Evolutionary conservation across 2,888 invertebrate species (phyloP).

Genomic region (Agriopis aurantiaria): DNA sequence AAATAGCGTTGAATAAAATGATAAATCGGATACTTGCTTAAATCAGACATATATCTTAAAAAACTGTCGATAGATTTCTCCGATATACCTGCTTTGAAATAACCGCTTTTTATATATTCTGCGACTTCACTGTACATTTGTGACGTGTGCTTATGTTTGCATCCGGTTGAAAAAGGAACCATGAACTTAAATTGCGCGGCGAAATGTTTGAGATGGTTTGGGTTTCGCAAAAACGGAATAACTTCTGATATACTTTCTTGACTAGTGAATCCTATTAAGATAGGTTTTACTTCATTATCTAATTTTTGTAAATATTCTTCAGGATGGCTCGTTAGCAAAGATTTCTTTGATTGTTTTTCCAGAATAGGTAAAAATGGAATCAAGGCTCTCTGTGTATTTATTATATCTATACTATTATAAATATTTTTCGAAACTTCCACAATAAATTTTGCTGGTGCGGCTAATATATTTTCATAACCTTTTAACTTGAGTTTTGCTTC

Average conservation of each 20-base stretch:
- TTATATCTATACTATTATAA: constrained; percentile 66
- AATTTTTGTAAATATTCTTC: constrained; percentile 51
- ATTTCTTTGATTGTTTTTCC: constrained; percentile 59
- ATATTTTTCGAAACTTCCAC: constrained; percentile 65
- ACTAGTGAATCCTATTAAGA: constrained; percentile 82
- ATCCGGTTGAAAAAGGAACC: constrained; percentile 73
- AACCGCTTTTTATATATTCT: constrained; percentile 64
- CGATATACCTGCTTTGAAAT: constrained; percentile 65
- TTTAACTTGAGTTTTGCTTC: constrained; percentile 56
- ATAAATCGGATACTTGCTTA: constrained; percentile 75
- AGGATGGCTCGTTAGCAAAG: constrained; percentile 59
- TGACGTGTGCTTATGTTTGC: constrained; percentile 64
- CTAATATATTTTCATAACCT: constrained; percentile 51
- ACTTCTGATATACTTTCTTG: constrained; percentile 81
- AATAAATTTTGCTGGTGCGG: constrained; percentile 62
- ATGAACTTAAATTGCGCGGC: constrained; percentile 69
- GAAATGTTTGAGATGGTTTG: constrained; percentile 66
- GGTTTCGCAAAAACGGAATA: constrained; percentile 74
- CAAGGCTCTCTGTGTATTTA: constrained; percentile 70
- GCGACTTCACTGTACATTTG: constrained; percentile 61
- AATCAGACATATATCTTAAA: constrained; percentile 76
- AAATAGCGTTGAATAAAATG: constrained; percentile 70
- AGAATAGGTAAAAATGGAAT: constrained; percentile 74
- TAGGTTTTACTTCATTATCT: constrained; percentile 59
- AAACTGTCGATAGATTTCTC: constrained; percentile 66